Conservation (phyloP, 1,140 invertebrate genomes). For the Papilio dardanus region DNA sequence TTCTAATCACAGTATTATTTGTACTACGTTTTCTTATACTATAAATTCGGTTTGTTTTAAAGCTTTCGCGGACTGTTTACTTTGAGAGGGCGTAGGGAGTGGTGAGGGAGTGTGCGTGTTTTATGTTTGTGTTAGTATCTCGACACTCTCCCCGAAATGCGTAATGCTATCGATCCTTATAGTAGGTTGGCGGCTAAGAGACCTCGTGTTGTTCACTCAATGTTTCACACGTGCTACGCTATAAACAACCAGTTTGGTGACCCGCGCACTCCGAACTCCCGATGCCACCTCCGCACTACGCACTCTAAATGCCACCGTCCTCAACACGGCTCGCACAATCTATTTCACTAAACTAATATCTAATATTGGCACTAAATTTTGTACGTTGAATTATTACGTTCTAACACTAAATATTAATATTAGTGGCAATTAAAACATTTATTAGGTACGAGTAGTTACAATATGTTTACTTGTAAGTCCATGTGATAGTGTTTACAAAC, state of each 20-base stretch:
- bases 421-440: not conserved
- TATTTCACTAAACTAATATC: conserved; percentile 42
- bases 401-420: conserved; percentile 18
- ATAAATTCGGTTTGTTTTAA: conserved; percentile 80
- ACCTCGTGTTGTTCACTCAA: conserved; percentile 59
- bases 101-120: conserved; percentile 60
- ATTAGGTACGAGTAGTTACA: conserved; percentile 7
- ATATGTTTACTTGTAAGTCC: conserved; percentile 61
- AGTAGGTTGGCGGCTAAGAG: conserved; percentile 55
- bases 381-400: conserved; percentile 51
- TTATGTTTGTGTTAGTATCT: conserved; percentile 66
- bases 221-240: conserved; percentile 57
- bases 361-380: conserved; percentile 61
- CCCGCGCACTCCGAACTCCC: not conserved
- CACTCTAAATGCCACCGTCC: not conserved
- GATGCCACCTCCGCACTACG: not conserved
- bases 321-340: conserved; percentile 39
- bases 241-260: conserved; percentile 49
- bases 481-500: conserved; percentile 78
- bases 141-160: conserved; percentile 70
- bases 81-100: conserved; percentile 63
- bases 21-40: conserved; percentile 73
- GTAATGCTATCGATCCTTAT: conserved; percentile 81
- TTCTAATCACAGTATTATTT: conserved; percentile 71
- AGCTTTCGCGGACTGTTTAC: conserved; percentile 72